Evolutionary conservation across 37 sponge, comb jelly and placozoan species (phyloP).

Genomic region (Chondrosia reniformis): DNA sequence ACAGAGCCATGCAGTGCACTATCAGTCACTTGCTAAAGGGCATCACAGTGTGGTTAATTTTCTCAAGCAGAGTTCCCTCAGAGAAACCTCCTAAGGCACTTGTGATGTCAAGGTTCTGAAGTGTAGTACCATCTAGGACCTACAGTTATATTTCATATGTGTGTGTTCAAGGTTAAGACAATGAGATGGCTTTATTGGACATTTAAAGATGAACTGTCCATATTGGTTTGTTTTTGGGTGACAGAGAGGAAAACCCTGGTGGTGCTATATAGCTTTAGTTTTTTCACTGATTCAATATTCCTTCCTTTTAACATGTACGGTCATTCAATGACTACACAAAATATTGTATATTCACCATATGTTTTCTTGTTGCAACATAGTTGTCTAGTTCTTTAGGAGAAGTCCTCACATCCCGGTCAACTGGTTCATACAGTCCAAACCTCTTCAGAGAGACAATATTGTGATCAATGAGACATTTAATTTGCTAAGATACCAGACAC

Average conservation of each 20-base stretch:
- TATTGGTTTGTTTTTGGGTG: too few species aligned
- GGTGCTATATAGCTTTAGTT: too few species aligned
- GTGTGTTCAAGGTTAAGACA: too few species aligned
- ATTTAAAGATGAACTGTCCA: too few species aligned
- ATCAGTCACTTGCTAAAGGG: constrained; percentile 83
- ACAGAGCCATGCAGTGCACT: constrained; percentile 86
- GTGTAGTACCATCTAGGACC: constrained; percentile 89
- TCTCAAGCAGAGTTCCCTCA: constrained; percentile 73
- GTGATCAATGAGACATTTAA: constrained; percentile 52
- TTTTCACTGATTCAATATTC: too few species aligned
- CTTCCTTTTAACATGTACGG: too few species aligned
- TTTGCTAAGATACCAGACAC: constrained; percentile 70
- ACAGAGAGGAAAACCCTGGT: too few species aligned
- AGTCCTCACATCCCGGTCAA: constrained; percentile 9
- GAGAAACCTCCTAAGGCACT: constrained; percentile 16
- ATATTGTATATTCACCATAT: too few species aligned
- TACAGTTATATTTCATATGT: too few species aligned
- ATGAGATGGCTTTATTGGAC: too few species aligned
- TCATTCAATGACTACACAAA: too few species aligned
- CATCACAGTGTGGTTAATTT: constrained; percentile 80
- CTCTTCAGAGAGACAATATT: constrained; percentile 65
- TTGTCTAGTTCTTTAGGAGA: neutral
- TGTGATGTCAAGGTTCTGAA: constrained; percentile 85
- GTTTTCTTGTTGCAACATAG: constrained; percentile 3
- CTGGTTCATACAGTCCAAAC: constrained; percentile 59